Evolutionary conservation across 1,140 invertebrate species (phyloP), one percentile per base, ranked within the genome.

Genomic region (Nasonia longicornis): DNA sequence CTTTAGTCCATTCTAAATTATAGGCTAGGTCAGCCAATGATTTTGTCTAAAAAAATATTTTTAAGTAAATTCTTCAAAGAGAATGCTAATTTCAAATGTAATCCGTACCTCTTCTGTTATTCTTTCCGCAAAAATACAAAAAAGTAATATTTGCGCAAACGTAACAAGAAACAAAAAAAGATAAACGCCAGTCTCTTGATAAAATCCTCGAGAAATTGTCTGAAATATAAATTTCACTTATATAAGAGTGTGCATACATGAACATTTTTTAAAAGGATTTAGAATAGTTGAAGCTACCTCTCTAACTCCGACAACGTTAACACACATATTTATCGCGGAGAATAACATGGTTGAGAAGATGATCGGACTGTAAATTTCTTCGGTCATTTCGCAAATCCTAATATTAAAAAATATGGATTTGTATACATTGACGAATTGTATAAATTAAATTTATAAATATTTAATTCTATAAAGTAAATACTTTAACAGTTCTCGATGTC

Each of bases 361-460:
- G 2, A 48, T 26, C 20, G 42, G 42, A 31, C 71, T 52, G 45
- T 73, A 73, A n/a, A 73, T 52, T 26, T 73, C 26, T 26, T 48
- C 42, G 11, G 22, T 73, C 45, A 26, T n/a, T 10, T 52, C 42
- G 22, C 71, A 73, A 26, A 73, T 73, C 12, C 71, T 73, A 67
- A 31, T 29, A 29, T 66, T 11, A 10, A 31, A 31, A 29, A 12
- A 67, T 0, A 63, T 63, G 20, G 20, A 63, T 20, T 63, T 63
- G 0, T 22, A 63, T 63, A 16, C 14, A 7, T 63, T 22, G 4
- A 63, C n/a, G 6, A 63, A 63, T 63, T 20, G 58, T 20, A 67
- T 11, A 52, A 26, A 48, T 73, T 22, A 42, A 2, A 38, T 67
- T 67, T 31, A 31, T n/a, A 67, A 26, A 8, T 4, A 67, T 26